phyloP scores from a whole-genome alignment of 2,797 vertebrate species.

The Sylvia borin region DNA sequence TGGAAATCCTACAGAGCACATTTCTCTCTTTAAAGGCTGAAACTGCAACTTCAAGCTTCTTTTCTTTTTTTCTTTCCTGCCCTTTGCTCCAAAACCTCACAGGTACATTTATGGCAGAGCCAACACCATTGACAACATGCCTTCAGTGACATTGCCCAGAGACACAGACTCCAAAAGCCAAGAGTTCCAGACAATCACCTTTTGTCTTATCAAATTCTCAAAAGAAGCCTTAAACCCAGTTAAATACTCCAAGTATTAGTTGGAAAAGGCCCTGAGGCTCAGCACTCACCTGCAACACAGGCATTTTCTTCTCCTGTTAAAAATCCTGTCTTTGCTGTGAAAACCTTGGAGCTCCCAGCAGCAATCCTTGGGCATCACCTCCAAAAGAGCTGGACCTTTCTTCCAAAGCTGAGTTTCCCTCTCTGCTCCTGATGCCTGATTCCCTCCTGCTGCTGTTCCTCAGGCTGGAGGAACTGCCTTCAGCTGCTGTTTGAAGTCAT shows the following conservation, averaged over 20 bases:
- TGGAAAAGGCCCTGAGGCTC: background rate
- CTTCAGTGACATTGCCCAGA: fast-evolving
- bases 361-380: fast-evolving
- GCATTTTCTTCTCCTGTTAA: fast-evolving
- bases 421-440: background rate
- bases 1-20: fast-evolving
- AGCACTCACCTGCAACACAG: background rate
- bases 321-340: fast-evolving
- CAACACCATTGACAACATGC: background rate
- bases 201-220: background rate
- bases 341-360: background rate
- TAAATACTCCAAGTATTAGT: fast-evolving
- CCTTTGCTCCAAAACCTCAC: background rate
- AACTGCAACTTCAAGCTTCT: background rate
- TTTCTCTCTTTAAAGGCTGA: no score
- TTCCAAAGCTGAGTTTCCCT: background rate
- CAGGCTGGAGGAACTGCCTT: background rate
- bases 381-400: fast-evolving
- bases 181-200: background rate
- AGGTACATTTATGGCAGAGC: background rate
- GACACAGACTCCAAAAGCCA: background rate
- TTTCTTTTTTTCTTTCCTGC: background rate
- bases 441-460: background rate
- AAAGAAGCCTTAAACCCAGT: background rate
- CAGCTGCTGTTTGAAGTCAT: background rate